Base-by-base conservation (phyloP, 1,140 invertebrate genomes). In the Adelges cooleyi region DNA sequence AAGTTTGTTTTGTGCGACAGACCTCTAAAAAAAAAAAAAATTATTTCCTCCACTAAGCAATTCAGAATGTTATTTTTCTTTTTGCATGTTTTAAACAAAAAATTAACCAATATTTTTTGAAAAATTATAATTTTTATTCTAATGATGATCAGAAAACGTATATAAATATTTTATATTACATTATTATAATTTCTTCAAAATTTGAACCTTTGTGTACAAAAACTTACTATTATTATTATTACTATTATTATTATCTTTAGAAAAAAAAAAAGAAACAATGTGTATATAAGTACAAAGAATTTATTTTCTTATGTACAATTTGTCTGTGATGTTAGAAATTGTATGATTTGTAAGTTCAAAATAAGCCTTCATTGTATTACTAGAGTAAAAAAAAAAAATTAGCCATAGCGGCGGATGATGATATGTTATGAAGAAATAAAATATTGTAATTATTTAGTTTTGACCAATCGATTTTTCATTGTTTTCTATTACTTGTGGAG, bases 271-370 rank as follows among this genome's bases (percentile, higher is more conserved):
- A n/a, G n/a, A n/a, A 59, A 18, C 8, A 59, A 59, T 11, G n/a
- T 62, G 56, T 62, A 62, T 29, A 62, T 62, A 51, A 29, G 56
- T 62, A 48, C 56, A 8, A 48, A 62, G 56, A 62, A 62, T 20
- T 42, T 27, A n/a, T 36, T 46, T 62, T 62, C 56, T 62, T 48
- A 29, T 46, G 56, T 62, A 46, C 56, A 5, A 62, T 62, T 62
- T 62, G 42, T 62, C 56, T 62, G 56, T 62, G 56, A 62, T 62
- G 56, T 62, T 62, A 62, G 56, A 62, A 33, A 25, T 62, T 62
- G 42, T 62, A 62, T 59, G 53, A 59, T 46, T 46, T 33, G 25
- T 62, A 62, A 62, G 56, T 62, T 48, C 27, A 11, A n/a, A n/a
- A 62, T 62, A 62, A 62, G 40, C 46, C 23, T 62, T 33, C 29